phyloP scores from a whole-genome alignment of 2,113 vertebrate genomes.

The Gymnorhina tibicen region DNA sequence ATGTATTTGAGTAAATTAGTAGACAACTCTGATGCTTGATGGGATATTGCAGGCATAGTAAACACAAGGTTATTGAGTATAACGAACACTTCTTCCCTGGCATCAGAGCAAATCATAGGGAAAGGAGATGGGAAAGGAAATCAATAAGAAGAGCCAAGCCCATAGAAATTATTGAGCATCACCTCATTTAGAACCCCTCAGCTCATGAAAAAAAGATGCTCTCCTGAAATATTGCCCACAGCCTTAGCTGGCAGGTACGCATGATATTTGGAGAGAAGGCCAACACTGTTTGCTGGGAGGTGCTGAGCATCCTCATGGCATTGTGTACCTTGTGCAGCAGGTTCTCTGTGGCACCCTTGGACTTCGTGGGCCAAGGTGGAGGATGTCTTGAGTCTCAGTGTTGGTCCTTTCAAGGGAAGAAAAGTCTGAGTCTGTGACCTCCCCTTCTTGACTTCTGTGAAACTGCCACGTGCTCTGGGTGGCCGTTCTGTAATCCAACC shows the following conservation, averaged over 20 bases:
- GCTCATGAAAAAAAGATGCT: background rate
- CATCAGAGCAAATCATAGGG: background rate
- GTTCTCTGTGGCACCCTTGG: background rate
- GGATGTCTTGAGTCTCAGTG: background rate
- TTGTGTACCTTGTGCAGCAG: rapidly evolving
- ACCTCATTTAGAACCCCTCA: background rate
- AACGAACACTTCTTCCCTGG: background rate
- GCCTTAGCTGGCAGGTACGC: background rate
- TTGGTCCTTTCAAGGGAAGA: background rate
- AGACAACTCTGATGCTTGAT: background rate
- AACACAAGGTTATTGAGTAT: background rate
- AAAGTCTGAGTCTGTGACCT: background rate
- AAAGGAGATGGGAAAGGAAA: background rate
- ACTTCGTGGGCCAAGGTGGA: background rate
- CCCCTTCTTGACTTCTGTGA: background rate
- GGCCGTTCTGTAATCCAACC: background rate
- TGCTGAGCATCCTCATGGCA: background rate
- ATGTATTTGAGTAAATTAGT: background rate
- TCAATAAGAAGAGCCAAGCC: background rate
- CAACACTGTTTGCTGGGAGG: background rate
- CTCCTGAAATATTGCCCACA: background rate
- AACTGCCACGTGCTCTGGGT: background rate
- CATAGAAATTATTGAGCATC: background rate
- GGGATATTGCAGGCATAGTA: background rate
- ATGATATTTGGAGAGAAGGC: background rate